Base-by-base conservation (phyloP, 2,888 invertebrate genomes). In the Nectonema munidae region DNA sequence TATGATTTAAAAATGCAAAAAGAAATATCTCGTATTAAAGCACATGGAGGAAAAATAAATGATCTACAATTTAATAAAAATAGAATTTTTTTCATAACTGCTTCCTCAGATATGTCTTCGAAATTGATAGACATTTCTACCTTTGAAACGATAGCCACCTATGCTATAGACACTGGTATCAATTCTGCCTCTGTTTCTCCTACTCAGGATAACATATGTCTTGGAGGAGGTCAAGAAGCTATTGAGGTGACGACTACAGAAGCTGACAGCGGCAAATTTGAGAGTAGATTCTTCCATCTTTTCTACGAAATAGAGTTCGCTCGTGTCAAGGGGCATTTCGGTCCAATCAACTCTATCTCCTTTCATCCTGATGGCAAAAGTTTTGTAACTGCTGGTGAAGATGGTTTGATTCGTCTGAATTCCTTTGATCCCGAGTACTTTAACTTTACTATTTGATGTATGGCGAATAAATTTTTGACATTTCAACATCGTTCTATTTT, bases 211-310 rank as follows among this genome's bases (percentile, higher is more conserved):
- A 89, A 99, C 60, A 89, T 68, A 51, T 56, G 83, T 2, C 62
- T 99, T 32, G 95, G 95, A 42, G 95, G 95, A 55, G 95, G 95
- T 48, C 95, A 99, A 61, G 95, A 99, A 56, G 95, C 95, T 41
- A 86, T 86, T 76, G 81, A 81, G 51, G 89, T 89, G 42, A 83
- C 83, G 32, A 81, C 77, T 2, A 86, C 83, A 0, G 75, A 77
- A 1, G 68, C 79, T 0, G 65, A 76, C 47, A 68, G 75, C 43
- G 95, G 89, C 38, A 89, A 89, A 61, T 99, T 99, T 54, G 89
- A 95, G 54, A 79, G 69, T 6, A 71, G 56, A 38, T 77, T 86
- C 61, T 89, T 72, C 65, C 81, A 86, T 55, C 60, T 81, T 48
- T 69, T 86, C 17, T 86, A 79, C 55, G 83, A 83, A 58, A 81